phyloP scores from a whole-genome alignment of 2,888 invertebrate genomes.

The Zaprionus obscuricornis region DNA sequence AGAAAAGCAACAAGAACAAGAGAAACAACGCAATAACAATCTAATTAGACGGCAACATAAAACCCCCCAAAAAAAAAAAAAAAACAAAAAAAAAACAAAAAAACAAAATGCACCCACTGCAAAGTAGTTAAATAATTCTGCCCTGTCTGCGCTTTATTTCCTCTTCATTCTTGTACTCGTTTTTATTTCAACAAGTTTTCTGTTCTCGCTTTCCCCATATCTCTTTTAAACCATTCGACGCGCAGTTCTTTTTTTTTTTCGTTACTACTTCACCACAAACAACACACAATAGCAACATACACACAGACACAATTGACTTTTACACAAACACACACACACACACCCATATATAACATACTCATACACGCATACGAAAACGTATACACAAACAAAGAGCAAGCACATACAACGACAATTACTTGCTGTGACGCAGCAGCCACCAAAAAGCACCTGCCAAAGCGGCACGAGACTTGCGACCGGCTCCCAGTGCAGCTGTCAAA shows the following conservation, averaged over 20 bases:
- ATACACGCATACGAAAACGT: conserved; percentile 9
- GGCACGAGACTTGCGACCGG: conserved; percentile 62
- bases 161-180: conserved; percentile 59
- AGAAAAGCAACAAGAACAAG: conserved; percentile 31
- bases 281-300: conserved; percentile 32
- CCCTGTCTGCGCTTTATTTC: conserved; percentile 80
- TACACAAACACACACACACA: conserved; percentile 19
- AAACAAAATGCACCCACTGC: conserved; percentile 74
- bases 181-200: conserved; percentile 77
- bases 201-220: conserved; percentile 64
- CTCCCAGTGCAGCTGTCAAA: conserved; percentile 54
- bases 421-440: conserved; percentile 43
- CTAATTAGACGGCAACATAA: conserved; percentile 20
- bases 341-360: conserved; percentile 6
- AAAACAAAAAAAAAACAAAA: conserved; percentile 27
- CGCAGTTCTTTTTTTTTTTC: conserved; percentile 76
- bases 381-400: neutral
- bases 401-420: conserved; percentile 29
- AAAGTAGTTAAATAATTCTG: conserved; percentile 79
- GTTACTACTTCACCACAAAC: conserved; percentile 63
- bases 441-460: conserved; percentile 54
- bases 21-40: conserved; percentile 15
- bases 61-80: conserved; percentile 39
- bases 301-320: conserved; percentile 24
- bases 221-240: conserved; percentile 56